phyloP scores from a whole-genome alignment of 2,888 invertebrate genomes.

The Tridacna crocea region DNA sequence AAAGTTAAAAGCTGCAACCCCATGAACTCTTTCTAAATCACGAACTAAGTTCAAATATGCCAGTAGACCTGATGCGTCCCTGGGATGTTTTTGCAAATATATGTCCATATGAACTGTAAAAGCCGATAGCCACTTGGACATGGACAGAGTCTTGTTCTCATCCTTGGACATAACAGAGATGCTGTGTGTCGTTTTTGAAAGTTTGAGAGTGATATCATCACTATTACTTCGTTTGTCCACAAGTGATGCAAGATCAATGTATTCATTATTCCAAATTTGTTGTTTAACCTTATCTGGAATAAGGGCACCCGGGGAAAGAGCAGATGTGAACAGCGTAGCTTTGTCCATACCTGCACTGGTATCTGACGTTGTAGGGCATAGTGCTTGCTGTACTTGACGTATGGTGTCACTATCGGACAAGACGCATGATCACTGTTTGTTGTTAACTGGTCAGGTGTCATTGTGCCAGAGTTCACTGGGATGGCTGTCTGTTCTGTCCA shows the following conservation, averaged over 20 bases:
- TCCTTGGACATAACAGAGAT: not conserved
- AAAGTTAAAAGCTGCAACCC: conserved; percentile 30
- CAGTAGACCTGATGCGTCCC: not conserved
- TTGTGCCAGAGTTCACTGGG: not conserved
- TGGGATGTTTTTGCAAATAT: not conserved
- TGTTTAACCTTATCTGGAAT: conserved; percentile 2
- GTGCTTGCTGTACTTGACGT: not conserved
- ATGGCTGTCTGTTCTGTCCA: not conserved
- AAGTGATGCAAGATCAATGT: not conserved
- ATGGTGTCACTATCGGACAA: too few relatives aligned
- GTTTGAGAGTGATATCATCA: too few relatives aligned
- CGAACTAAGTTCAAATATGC: not conserved
- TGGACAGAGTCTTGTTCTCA: not conserved
- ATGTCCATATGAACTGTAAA: conserved; percentile 33
- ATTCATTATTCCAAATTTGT: conserved; percentile 32
- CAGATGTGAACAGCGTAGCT: too few relatives aligned
- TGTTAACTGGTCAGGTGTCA: not conserved
- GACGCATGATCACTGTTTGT: too few relatives aligned
- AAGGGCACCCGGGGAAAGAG: conserved; percentile 8
- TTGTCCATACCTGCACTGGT: not conserved
- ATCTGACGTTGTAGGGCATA: not conserved
- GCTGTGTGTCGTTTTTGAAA: not conserved
- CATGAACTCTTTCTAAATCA: conserved; percentile 19
- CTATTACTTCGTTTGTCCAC: not conserved
- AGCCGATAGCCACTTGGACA: conserved; percentile 11